Percentiles rank a stretch among this genome's conserved stretches.
These are phyloP conservation scores for Lateolabrax maculatus DNA, from an alignment of 2,797 vertebrate genomes.

Conservation along the genomic window DNA sequence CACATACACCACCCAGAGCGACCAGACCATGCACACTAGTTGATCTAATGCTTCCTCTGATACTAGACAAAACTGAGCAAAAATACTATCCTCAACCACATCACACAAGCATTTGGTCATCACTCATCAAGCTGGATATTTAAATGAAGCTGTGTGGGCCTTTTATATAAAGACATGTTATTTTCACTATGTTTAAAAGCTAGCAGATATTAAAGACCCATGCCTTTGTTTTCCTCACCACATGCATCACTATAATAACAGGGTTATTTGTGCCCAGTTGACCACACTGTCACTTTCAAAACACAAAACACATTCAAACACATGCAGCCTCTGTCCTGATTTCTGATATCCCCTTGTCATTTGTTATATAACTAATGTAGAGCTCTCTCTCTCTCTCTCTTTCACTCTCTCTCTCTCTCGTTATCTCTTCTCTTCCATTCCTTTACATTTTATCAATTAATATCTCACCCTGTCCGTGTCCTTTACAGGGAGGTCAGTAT, in stretches of 20 bases:
- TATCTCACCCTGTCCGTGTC: neutral
- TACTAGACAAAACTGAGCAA: neutral
- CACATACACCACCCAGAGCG: neutral
- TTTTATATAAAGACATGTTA: neutral
- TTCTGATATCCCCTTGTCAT: constrained; percentile 14
- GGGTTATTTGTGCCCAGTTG: neutral
- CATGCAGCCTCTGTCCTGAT: constrained; percentile 42
- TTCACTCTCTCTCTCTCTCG: neutral
- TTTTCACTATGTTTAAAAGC: constrained; percentile 2
- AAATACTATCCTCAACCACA: neutral
- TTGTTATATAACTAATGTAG: constrained; percentile 38
- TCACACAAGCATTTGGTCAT: constrained; percentile 4
- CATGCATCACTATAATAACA: neutral
- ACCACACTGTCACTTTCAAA: neutral
- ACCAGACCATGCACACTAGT: neutral
- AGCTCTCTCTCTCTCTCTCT: neutral
- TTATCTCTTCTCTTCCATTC: neutral
- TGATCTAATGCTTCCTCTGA: neutral
- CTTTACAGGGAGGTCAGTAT: neutral
- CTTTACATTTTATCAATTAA: constrained; percentile 2
- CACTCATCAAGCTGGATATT: constrained; percentile 3
- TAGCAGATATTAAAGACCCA: neutral
- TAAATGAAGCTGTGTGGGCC: neutral
- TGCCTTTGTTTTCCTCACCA: neutral
- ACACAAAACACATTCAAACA: constrained; percentile 4